phyloP scores from a whole-genome alignment of 2,888 invertebrate genomes.

The Cheilosia variabilis region DNA sequence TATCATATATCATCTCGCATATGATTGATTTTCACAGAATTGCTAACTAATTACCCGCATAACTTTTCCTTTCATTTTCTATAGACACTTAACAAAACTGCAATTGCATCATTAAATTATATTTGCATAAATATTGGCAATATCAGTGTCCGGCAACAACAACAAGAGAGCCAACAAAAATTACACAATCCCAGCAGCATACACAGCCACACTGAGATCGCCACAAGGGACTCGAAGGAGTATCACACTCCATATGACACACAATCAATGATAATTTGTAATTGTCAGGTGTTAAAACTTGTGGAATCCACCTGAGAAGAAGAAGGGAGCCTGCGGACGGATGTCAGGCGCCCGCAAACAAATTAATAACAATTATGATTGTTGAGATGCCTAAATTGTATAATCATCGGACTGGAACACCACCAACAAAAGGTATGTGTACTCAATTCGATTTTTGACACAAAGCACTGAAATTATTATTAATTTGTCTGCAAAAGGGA shows the following conservation, averaged over 20 bases:
- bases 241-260: constrained; percentile 70
- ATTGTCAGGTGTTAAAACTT: constrained; percentile 71
- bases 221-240: constrained; percentile 61
- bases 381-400: constrained; percentile 75
- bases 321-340: constrained; percentile 14
- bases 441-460: constrained; percentile 59
- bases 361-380: constrained; percentile 75
- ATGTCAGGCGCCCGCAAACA: constrained; percentile 46
- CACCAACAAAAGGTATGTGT: constrained; percentile 24
- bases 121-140: constrained; percentile 61
- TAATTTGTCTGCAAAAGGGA: constrained; percentile 70
- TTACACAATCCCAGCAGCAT: constrained; percentile 41
- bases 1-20: constrained; percentile 56
- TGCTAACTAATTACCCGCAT: constrained; percentile 71
- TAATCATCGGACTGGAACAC: constrained; percentile 56
- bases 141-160: constrained; percentile 31
- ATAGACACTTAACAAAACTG: constrained; percentile 48
- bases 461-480: constrained; percentile 63
- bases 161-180: constrained; percentile 13
- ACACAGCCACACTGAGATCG: constrained; percentile 15
- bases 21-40: constrained; percentile 64
- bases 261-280: constrained; percentile 75
- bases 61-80: constrained; percentile 71
- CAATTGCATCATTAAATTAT: constrained; percentile 71
- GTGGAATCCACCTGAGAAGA: constrained; percentile 73